Evolutionary conservation across 2,797 vertebrate species (phyloP).

Genomic region (Antennarius maculatus): DNA sequence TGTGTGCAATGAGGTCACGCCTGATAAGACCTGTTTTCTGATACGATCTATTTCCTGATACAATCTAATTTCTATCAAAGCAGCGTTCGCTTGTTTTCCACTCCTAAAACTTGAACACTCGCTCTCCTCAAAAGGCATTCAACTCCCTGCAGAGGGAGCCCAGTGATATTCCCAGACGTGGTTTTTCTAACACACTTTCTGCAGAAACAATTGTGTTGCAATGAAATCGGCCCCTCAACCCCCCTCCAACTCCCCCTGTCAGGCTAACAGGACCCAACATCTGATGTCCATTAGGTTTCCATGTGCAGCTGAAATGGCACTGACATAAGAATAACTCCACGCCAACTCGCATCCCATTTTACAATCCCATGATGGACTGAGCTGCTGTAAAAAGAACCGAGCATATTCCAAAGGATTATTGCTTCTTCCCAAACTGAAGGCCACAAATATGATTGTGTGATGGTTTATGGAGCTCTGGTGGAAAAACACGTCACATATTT

Average conservation of each 20-base stretch:
- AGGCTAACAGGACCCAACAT: slow-evolving; percentile 27
- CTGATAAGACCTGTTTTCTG: slow-evolving; percentile 27
- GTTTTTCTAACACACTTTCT: slow-evolving; percentile 56
- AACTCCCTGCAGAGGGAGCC: slow-evolving; percentile 40
- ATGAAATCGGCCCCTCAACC: slow-evolving; percentile 1
- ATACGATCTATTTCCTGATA: no score
- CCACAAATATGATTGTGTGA: slow-evolving; percentile 24
- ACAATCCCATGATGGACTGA: slow-evolving; percentile 16
- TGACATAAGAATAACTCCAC: slow-evolving; percentile 7
- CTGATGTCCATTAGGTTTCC: slow-evolving; percentile 41
- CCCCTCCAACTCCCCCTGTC: not conserved
- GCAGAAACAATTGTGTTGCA: slow-evolving; percentile 14
- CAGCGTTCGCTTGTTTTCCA: slow-evolving; percentile 56
- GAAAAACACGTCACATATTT: slow-evolving; percentile 53
- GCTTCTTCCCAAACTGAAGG: slow-evolving; percentile 18
- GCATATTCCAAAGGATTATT: not conserved
- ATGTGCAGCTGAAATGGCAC: slow-evolving; percentile 14
- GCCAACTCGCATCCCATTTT: slow-evolving; percentile 10
- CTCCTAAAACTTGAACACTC: slow-evolving; percentile 31
- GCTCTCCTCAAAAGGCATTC: slow-evolving; percentile 37
- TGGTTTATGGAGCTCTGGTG: slow-evolving; percentile 31
- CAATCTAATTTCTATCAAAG: slow-evolving; percentile 59
- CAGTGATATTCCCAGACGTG: slow-evolving; percentile 28
- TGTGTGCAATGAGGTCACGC: slow-evolving; percentile 49
- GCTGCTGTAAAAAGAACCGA: slow-evolving; percentile 28